Evolutionary conservation across 2,113 vertebrate species (phyloP).

Genomic region (Alectura lathami): DNA sequence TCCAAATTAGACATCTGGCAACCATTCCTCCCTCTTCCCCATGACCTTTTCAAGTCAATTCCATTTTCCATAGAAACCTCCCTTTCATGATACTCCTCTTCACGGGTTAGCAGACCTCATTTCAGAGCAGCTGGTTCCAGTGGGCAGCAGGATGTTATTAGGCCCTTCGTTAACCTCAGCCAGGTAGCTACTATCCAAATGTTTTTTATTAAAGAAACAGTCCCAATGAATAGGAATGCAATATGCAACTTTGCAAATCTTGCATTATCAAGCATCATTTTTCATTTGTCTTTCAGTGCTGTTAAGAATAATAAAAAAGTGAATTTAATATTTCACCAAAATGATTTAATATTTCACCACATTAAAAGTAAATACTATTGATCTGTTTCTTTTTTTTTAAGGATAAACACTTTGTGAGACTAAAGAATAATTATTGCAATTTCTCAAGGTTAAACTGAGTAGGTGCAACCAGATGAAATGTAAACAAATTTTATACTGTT

Average conservation of each 20-base stretch:
- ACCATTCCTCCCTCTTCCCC: not conserved
- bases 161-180: not conserved
- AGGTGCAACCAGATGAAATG: not conserved
- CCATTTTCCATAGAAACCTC: fast-evolving
- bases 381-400: not conserved
- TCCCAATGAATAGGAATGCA: not conserved
- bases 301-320: not conserved
- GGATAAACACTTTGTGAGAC: not conserved
- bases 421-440: not conserved
- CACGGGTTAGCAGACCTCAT: not conserved
- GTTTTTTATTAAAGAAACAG: not conserved
- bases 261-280: not conserved
- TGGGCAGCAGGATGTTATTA: not conserved
- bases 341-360: not conserved
- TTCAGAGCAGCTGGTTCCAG: not conserved
- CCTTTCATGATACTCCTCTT: not conserved
- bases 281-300: not conserved
- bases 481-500: not conserved
- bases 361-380: not conserved
- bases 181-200: not conserved
- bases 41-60: not conserved
- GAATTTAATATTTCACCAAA: not conserved
- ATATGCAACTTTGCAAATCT: not conserved
- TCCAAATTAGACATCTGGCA: not conserved
- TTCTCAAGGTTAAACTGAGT: not conserved